Evolutionary conservation across 2,888 invertebrate genomes (phyloP).

Genomic region (Ichneumoninae sp.): DNA sequence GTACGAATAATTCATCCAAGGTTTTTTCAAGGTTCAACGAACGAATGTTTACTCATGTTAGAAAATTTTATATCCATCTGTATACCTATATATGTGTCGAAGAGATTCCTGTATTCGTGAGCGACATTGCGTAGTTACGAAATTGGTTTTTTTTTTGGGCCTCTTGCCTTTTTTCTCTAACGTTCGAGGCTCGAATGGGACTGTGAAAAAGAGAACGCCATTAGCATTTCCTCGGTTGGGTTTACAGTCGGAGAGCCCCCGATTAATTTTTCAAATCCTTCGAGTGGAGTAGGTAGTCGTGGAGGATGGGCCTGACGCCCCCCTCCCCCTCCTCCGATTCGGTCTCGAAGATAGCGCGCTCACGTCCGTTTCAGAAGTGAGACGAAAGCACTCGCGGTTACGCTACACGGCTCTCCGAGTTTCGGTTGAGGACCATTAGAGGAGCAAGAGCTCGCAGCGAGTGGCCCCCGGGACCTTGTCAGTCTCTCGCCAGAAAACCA

Average conservation of each 20-base stretch:
- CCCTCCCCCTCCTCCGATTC: slow-evolving; percentile 69
- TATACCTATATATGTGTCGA: neutral
- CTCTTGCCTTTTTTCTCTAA: slow-evolving; percentile 49
- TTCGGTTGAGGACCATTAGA: slow-evolving; percentile 49
- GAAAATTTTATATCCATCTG: neutral
- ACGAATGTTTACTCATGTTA: slow-evolving; percentile 15
- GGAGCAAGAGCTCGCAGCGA: slow-evolving; percentile 61
- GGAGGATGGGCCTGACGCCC: slow-evolving; percentile 42
- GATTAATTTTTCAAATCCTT: slow-evolving; percentile 78
- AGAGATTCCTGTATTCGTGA: slow-evolving; percentile 40
- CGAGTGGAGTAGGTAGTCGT: slow-evolving; percentile 18
- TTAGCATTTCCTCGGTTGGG: slow-evolving; percentile 73
- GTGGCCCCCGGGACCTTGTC: slow-evolving; percentile 70
- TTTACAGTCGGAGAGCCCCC: slow-evolving; percentile 63
- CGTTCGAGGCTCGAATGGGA: slow-evolving; percentile 27
- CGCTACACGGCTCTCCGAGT: slow-evolving; percentile 11
- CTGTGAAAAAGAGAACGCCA: slow-evolving; percentile 61
- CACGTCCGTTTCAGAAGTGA: slow-evolving; percentile 52
- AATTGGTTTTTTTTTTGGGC: slow-evolving; percentile 45
- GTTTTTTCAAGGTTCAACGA: slow-evolving; percentile 60
- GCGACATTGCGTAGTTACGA: slow-evolving; percentile 51
- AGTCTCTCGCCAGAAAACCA: slow-evolving; percentile 80
- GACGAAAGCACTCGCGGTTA: slow-evolving; percentile 46
- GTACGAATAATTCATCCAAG: slow-evolving; percentile 58
- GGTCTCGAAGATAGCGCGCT: slow-evolving; percentile 71